Conservation (phyloP, 2,888 invertebrate species). For the Lypha dubia region DNA sequence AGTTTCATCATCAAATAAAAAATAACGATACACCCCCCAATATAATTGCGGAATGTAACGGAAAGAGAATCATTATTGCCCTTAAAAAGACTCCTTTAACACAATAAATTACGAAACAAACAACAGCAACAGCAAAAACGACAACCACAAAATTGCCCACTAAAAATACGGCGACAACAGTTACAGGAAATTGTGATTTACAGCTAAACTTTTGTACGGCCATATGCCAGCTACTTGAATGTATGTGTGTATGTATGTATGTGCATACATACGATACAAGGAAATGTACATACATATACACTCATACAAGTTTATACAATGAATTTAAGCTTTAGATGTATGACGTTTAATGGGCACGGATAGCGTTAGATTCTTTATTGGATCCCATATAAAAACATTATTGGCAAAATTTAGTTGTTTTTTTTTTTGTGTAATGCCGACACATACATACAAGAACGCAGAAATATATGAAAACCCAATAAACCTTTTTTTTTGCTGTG, state of each 20-base stretch:
- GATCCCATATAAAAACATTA: conserved; percentile 66
- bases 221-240: conserved; percentile 56
- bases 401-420: conserved; percentile 57
- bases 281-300: neutral
- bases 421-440: conserved; percentile 2
- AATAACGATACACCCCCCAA: conserved; percentile 25
- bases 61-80: conserved; percentile 62
- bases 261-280: conserved; percentile 7
- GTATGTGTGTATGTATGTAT: no score
- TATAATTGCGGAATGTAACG: conserved; percentile 35
- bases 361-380: conserved; percentile 56
- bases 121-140: conserved; percentile 55
- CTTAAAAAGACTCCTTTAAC: conserved; percentile 65
- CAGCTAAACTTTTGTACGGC: conserved; percentile 68
- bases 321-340: conserved; percentile 52
- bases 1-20: neutral
- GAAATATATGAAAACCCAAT: no score
- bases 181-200: conserved; percentile 75
- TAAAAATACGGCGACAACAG: conserved; percentile 72
- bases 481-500: no score
- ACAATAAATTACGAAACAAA: conserved; percentile 69
- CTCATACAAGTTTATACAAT: conserved; percentile 24
- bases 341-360: conserved; percentile 29
- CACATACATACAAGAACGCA: neutral
- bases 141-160: conserved; percentile 72